Conservation (phyloP, 2,888 invertebrate species). For the Cerastoderma edule region DNA sequence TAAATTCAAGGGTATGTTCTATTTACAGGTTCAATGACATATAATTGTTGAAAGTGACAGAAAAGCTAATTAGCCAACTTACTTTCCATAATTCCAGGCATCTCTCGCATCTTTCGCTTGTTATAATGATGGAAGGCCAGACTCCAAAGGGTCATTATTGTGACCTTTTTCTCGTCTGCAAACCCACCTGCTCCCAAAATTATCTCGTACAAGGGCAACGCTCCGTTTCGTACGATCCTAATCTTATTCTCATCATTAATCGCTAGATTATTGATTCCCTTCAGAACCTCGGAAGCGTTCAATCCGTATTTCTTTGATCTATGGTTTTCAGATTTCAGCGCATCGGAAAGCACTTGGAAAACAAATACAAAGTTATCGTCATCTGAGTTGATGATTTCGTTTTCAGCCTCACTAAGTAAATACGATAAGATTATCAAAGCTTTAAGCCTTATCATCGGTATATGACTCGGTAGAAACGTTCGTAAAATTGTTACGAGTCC, state of each 20-base stretch:
- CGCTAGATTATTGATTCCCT: slow-evolving; percentile 76
- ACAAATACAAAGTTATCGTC: slow-evolving; percentile 77
- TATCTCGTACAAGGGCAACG: slow-evolving; percentile 67
- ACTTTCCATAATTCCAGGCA: slow-evolving; percentile 75
- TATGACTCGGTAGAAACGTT: slow-evolving; percentile 42
- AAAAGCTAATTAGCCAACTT: no score
- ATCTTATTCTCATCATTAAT: slow-evolving; percentile 79
- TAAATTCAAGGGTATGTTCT: no score
- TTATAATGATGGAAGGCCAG: slow-evolving; percentile 78
- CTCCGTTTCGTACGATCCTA: slow-evolving; percentile 70
- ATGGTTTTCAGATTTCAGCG: slow-evolving; percentile 74
- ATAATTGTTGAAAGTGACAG: no score
- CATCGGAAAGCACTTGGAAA: slow-evolving; percentile 74
- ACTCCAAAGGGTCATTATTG: slow-evolving; percentile 78
- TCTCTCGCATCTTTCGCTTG: slow-evolving; percentile 69
- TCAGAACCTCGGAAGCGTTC: slow-evolving; percentile 76
- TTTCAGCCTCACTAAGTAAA: slow-evolving; percentile 78
- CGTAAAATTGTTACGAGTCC: slow-evolving; percentile 67
- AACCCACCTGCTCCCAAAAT: slow-evolving; percentile 36
- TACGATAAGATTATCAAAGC: slow-evolving; percentile 79
- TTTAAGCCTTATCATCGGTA: slow-evolving; percentile 76
- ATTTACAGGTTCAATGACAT: no score
- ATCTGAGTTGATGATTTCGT: slow-evolving; percentile 73
- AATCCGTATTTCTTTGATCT: slow-evolving; percentile 79
- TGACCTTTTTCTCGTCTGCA: slow-evolving; percentile 70